Evolutionary conservation across 2,888 invertebrate genomes (phyloP), one percentile per base, ranked within the genome.

Genomic region (Eupeodes latifasciatus): DNA sequence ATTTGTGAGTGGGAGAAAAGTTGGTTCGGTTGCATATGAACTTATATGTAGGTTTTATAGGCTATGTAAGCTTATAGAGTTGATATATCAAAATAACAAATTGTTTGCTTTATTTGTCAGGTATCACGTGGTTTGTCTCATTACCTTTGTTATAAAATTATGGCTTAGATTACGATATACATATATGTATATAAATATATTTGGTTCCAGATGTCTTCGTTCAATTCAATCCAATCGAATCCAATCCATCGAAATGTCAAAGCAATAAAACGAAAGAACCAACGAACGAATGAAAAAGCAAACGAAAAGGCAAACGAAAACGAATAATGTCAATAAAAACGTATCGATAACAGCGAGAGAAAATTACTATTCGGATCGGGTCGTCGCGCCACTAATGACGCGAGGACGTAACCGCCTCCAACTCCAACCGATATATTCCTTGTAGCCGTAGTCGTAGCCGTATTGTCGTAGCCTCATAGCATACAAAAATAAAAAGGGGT

Each of bases 291-390:
- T 5, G 6, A 9, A 40, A 40, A 40, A 40, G 40, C 40, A 9
- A 40, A 40, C 40, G 40, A 9, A 62, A 79, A 71, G 69, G 61
- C 61, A 62, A 55, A 67, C 69, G 51, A 74, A 75, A 55, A 67
- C 69, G 51, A 74, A 75, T 67, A 82, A 79, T 83, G 74, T 80
- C 84, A 67, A 87, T 87, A 84, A 87, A 87, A 83, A 76, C 86
- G 67, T 81, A 85, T 82, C 78, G 78, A 74, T 77, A 81, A 74
- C 81, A 51, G 64, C 36, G 67, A 71, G 64, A 74, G 74, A 64
- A 62, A 75, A 75, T 79, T 80, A 81, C 72, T 80, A 83, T 84
- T 77, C 77, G 53, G 51, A 76, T 16, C 66, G 36, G 74, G 61
- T 44, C 62, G 72, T 36, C 53, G 72, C 55, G 76, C 34, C 57